Evolutionary conservation across 1,140 invertebrate genomes (phyloP), one percentile per base, ranked within the genome.

Genomic region (Drosophila albomicans): DNA sequence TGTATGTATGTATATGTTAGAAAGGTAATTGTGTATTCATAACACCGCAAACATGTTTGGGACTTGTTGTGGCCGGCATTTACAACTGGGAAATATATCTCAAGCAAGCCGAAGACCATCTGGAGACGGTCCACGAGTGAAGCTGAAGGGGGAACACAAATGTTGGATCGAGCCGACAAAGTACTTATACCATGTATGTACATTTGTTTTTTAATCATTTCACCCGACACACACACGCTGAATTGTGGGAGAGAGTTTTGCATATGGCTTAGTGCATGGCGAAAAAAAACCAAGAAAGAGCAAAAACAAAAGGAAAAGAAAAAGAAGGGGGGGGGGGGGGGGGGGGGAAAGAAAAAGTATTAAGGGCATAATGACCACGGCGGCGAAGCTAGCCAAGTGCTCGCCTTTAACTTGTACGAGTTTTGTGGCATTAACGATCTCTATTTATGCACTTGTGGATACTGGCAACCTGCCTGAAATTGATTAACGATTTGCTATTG

Each of bases 401-500:
- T 52, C n/a, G 15, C 10, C n/a, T 35, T 15, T 35, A 35, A 13
- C 11, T 5, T 3, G 45, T 49, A 35, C 30, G 13, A 30, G 25
- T 46, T 48, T 38, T 41, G 48, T 62, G 41, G 59, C 51, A 63
- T 63, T 63, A 70, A 49, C 72, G 41, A 75, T 57, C 59, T 75
- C 52, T 75, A 70, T 75, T 64, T 75, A 51, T 75, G 67, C 67
- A 66, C 49, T 70, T 65, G 73, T 59, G 15, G 56, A 73, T 41
- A 62, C 61, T 66, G 66, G 65, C 62, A 75, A 58, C 43, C 58
- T 73, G 63, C 66, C 72, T 77, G 67, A 69, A 73, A 79, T 79
- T 79, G 66, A 79, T 79, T 79, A 79, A 79, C 77, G 79, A 64
- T 81, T 81, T 71, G 48, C 72, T 72, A 62, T 75, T 72, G 73